Conservation (phyloP, 35 echinoderm and acorn worm species). For the Eucidaris tribuloides region DNA sequence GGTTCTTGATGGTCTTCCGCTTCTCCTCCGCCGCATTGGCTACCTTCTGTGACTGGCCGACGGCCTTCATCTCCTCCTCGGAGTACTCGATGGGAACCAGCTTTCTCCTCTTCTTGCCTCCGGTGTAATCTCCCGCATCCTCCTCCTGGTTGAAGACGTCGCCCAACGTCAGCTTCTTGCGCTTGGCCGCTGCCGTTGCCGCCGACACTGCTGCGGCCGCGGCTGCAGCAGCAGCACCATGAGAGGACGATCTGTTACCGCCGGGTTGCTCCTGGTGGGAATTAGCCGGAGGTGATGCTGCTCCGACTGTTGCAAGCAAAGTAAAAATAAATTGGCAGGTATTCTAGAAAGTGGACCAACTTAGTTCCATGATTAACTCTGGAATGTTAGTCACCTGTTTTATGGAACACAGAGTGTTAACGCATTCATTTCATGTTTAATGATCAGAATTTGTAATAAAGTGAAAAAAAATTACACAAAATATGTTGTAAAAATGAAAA, state of each 20-base stretch:
- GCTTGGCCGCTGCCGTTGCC: constrained; percentile 26
- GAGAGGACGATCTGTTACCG: too few species aligned
- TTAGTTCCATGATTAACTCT: too few species aligned
- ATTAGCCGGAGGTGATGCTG: neutral
- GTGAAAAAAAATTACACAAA: too few species aligned
- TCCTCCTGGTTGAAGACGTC: constrained; percentile 96
- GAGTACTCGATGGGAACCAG: constrained; percentile 97
- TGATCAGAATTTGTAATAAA: too few species aligned
- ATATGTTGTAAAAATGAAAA: too few species aligned
- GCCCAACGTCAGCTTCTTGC: constrained; percentile 75
- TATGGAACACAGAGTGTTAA: too few species aligned
- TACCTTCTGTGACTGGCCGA: constrained; percentile 45
- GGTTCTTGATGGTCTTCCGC: constrained; percentile 92
- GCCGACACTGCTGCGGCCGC: neutral
- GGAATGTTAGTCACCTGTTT: too few species aligned
- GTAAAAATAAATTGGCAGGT: too few species aligned
- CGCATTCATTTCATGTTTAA: too few species aligned
- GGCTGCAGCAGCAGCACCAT: too few species aligned
- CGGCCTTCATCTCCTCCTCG: constrained; percentile 95
- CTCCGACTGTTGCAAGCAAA: neutral
- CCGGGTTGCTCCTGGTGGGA: neutral
- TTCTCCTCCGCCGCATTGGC: constrained; percentile 85
- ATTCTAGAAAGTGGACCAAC: too few species aligned
- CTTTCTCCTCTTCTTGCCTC: constrained; percentile 76
- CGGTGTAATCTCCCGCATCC: constrained; percentile 33